Percentiles rank a stretch among this genome's conserved stretches.
Evolutionary conservation across 2,797 vertebrate genomes (phyloP).

Genomic region (Rhinophrynus dorsalis): DNA sequence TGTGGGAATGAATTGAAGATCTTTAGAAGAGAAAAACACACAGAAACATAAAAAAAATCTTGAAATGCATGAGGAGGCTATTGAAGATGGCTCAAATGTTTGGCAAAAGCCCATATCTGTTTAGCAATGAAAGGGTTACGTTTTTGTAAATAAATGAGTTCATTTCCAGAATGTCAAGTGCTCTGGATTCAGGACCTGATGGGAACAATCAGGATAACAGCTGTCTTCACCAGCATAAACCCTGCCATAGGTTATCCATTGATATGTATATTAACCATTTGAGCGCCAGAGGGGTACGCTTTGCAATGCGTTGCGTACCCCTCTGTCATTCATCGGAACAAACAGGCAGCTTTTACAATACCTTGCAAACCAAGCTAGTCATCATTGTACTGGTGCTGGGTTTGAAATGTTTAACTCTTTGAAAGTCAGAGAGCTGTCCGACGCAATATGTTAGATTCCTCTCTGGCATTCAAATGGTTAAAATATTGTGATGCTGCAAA

Average conservation of each 20-base stretch:
- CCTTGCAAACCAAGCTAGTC: too few species aligned
- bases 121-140: neutral
- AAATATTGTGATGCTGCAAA: too few species aligned
- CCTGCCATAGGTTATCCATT: neutral
- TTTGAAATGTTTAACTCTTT: too few species aligned
- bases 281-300: neutral
- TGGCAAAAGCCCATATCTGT: neutral
- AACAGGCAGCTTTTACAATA: too few species aligned
- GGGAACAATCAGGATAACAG: neutral
- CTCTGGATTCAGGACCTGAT: constrained; percentile 9
- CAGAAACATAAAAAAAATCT: neutral
- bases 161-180: too few species aligned
- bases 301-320: too few species aligned
- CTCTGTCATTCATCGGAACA: too few species aligned
- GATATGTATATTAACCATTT: neutral
- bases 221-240: neutral
- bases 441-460: too few species aligned
- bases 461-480: too few species aligned
- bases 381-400: too few species aligned
- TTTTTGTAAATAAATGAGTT: neutral
- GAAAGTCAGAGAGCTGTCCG: too few species aligned
- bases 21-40: neutral
- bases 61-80: neutral
- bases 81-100: neutral
- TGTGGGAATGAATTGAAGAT: constrained; percentile 43